These are phyloP conservation scores for Ptilodon capucinus DNA, from an alignment of 2,888 invertebrate species.

Conservation along the genomic window DNA sequence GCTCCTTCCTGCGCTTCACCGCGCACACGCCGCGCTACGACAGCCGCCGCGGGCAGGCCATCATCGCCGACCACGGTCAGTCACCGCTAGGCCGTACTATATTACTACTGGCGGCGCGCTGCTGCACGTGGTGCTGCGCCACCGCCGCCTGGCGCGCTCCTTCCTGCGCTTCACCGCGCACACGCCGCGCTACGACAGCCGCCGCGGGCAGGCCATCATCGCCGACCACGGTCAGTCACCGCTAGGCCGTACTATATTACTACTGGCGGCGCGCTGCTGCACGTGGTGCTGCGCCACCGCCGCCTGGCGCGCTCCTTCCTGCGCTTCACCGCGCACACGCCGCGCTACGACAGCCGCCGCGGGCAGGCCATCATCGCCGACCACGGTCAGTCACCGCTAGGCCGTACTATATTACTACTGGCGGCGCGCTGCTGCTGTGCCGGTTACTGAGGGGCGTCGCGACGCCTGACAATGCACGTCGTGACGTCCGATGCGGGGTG, in stretches of 20 bases:
- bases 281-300: slow-evolving; percentile 86
- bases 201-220: slow-evolving; percentile 93
- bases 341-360: slow-evolving; percentile 90
- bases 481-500: too few species aligned
- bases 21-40: slow-evolving; percentile 85
- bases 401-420: too few species aligned
- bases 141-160: slow-evolving; percentile 89
- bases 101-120: too few species aligned
- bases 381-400: slow-evolving; percentile 86
- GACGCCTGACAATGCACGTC: too few species aligned
- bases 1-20: too few species aligned
- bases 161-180: slow-evolving; percentile 82
- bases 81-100: too few species aligned
- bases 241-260: too few species aligned
- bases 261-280: too few species aligned
- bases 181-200: slow-evolving; percentile 87
- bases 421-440: slow-evolving; percentile 75
- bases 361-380: slow-evolving; percentile 93
- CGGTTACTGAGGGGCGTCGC: too few species aligned
- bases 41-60: slow-evolving; percentile 92
- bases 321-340: slow-evolving; percentile 82
- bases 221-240: slow-evolving; percentile 87
- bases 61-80: slow-evolving; percentile 89
- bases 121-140: slow-evolving; percentile 84
- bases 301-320: slow-evolving; percentile 90